These are phyloP conservation scores for Isotomurus palustris DNA, from an alignment of 2,888 invertebrate species.

Conservation along the genomic window DNA sequence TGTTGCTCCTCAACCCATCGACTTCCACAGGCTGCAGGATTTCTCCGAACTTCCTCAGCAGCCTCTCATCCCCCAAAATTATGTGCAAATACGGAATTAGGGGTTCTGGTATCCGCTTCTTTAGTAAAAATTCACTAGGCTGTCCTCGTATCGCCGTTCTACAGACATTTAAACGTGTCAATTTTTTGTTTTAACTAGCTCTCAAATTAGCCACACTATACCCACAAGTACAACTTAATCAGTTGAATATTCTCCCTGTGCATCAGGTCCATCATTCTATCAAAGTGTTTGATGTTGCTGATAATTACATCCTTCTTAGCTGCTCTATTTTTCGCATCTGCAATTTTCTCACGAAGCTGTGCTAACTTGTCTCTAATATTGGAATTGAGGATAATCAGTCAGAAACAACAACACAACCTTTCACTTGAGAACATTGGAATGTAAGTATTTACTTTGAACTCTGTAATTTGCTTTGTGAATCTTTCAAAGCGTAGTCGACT, in stretches of 20 bases:
- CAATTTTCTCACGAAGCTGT: not conserved
- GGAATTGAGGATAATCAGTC: too few species aligned
- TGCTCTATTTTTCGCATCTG: not conserved
- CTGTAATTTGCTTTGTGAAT: too few species aligned
- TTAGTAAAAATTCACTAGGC: not conserved
- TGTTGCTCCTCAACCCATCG: constrained; percentile 21
- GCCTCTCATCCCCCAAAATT: constrained; percentile 18
- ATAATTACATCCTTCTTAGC: not conserved
- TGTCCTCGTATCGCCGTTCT: constrained; percentile 1
- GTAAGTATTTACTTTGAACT: too few species aligned
- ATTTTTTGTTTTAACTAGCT: not conserved
- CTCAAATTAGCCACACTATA: not conserved
- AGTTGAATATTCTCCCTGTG: constrained; percentile 1
- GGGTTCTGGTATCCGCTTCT: not conserved
- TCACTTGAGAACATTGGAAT: too few species aligned
- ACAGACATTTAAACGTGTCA: not conserved
- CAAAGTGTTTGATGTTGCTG: not conserved
- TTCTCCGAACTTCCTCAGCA: constrained; percentile 25
- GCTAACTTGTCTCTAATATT: not conserved
- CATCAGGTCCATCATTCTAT: not conserved
- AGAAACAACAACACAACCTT: too few species aligned
- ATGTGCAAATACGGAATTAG: constrained; percentile 17
- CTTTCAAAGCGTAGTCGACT: too few species aligned
- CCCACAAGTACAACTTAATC: not conserved
- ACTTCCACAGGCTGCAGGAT: constrained; percentile 22